phyloP scores from a whole-genome alignment of 2,113 vertebrate genomes.

The Microcebus jonahi region DNA sequence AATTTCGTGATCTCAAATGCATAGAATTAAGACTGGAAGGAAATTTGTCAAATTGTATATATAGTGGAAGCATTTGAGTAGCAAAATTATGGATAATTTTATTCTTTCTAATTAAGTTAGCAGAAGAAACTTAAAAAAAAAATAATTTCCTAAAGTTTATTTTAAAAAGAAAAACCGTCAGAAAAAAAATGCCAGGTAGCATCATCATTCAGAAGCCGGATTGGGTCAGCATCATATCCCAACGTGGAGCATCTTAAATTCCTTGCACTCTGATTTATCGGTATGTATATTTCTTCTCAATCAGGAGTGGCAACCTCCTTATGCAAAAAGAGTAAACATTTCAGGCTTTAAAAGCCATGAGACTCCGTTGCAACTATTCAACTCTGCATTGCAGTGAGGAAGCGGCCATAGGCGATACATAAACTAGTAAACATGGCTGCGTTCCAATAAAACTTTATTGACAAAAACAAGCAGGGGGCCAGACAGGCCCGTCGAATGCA shows the following conservation, averaged over 20 bases:
- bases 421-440: neutral
- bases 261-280: neutral
- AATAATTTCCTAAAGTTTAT: neutral
- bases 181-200: neutral
- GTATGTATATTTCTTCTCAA: neutral
- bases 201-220: neutral
- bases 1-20: neutral
- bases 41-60: neutral
- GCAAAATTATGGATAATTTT: neutral
- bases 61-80: neutral
- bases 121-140: neutral
- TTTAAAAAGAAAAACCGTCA: neutral
- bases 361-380: neutral
- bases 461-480: neutral
- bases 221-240: neutral
- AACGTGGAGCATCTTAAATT: neutral
- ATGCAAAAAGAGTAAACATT: neutral
- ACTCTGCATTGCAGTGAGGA: neutral
- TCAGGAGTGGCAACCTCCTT: neutral
- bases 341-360: neutral
- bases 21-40: neutral
- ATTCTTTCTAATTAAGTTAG: neutral
- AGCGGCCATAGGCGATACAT: neutral
- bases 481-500: neutral
- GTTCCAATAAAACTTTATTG: slow-evolving; percentile 19